Conservation (phyloP, 1,140 invertebrate species). For the Platyscapa corneri region DNA sequence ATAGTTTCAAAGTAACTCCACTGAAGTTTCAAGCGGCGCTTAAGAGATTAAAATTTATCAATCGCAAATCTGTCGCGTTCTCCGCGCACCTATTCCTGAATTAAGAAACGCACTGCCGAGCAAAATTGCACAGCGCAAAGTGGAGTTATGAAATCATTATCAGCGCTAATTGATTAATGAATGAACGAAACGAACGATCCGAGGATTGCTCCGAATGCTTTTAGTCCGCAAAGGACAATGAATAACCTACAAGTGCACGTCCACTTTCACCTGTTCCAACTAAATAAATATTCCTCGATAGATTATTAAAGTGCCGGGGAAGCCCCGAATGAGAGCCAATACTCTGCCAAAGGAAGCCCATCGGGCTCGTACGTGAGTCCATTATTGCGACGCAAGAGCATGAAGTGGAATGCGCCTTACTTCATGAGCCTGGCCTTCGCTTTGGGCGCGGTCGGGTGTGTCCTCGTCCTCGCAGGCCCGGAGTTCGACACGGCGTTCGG, state of each 20-base stretch:
- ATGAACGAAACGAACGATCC: too few relatives aligned
- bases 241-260: too few relatives aligned
- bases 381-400: neutral
- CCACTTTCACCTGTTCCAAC: neutral
- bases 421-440: neutral
- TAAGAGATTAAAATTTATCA: too few relatives aligned
- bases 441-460: neutral
- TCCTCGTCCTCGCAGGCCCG: neutral
- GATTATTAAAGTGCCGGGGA: neutral
- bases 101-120: too few relatives aligned
- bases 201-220: neutral
- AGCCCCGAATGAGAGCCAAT: neutral
- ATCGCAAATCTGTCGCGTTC: too few relatives aligned
- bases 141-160: too few relatives aligned
- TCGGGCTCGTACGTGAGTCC: neutral
- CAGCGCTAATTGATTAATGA: too few relatives aligned
- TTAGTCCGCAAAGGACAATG: neutral
- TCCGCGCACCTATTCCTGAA: too few relatives aligned
- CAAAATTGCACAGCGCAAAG: too few relatives aligned
- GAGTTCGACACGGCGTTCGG: constrained; percentile 62
- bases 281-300: neutral
- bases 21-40: too few relatives aligned
- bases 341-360: neutral
- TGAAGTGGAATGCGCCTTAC: neutral
- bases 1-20: too few relatives aligned